Base-by-base conservation (phyloP, 2,888 invertebrate genomes). In the Drosophila basisetae region DNA sequence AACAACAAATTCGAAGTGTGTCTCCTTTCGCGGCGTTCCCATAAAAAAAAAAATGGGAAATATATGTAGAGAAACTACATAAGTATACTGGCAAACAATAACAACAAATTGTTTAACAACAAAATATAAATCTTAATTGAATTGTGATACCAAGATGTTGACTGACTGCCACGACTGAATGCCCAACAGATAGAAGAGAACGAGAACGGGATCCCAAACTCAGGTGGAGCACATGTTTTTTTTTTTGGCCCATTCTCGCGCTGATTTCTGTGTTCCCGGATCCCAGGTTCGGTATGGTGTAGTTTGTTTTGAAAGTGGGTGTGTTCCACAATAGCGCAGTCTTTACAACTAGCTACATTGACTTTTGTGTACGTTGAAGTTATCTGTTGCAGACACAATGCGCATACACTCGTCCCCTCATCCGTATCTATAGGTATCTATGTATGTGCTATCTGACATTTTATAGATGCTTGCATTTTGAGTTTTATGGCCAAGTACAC, bases 71-170 rank as follows among this genome's bases (percentile, higher is more conserved):
- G 74, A 80, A 73, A 80, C 73, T 82, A 74, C 82, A 82, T 69
- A 77, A 75, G 80, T 80, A 73, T 64, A 56, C 63, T 78, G 61
- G 68, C 76, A 74, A 81, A 87, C 73, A 84, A 83, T 74, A 86
- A 80, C 75, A 86, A 89, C 84, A 86, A 84, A 84, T 89, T 87
- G 89, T 85, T 88, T 70, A 90, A 87, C 87, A 88, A 87, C 84
- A 84, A 89, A 86, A 88, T 84, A 88, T 89, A 88, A 88, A 89
- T 90, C 89, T 89, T 90, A 90, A 89, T 90, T 89, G 90, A 90
- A 90, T 89, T 90, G 90, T 89, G 90, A 83, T 89, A 83, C 83
- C 76, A 69, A 67, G 73, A 74, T 78, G 73, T 65, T 71, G 76
- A 33, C 61, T 52, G 68, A 53, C 76, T 71, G 83, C 22, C 55